Percentiles rank a stretch among this genome's conserved stretches.
Evolutionary conservation across 2,888 invertebrate species (phyloP).

Genomic region (Oligia strigilis): DNA sequence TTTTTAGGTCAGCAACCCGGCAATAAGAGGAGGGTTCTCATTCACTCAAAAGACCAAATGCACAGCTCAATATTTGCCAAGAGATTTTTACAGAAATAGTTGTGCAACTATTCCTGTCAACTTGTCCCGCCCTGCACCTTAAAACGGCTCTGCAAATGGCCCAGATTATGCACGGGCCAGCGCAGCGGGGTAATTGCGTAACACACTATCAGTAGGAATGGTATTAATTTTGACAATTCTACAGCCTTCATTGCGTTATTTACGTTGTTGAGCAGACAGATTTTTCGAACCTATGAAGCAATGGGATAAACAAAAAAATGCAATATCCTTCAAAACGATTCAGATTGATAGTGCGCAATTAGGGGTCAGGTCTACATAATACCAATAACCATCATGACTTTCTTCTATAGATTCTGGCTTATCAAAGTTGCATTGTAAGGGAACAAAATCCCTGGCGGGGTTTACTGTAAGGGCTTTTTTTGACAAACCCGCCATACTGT

Average conservation of each 20-base stretch:
- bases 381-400: background rate
- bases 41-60: background rate
- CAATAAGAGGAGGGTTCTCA: background rate
- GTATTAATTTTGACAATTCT: too few relatives aligned
- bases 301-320: too few relatives aligned
- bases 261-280: too few relatives aligned
- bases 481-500: too few relatives aligned
- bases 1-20: constrained; percentile 10
- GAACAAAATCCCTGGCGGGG: too few relatives aligned
- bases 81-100: background rate
- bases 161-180: too few relatives aligned
- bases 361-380: background rate
- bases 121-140: background rate
- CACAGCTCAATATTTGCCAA: background rate
- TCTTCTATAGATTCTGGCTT: background rate
- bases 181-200: too few relatives aligned
- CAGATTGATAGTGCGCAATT: too few relatives aligned
- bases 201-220: background rate
- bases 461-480: too few relatives aligned
- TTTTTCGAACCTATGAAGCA: too few relatives aligned
- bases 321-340: too few relatives aligned
- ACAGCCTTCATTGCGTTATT: too few relatives aligned
- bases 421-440: background rate
- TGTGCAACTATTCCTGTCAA: background rate
- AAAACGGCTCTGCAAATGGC: background rate